A percentile compares a stretch with the other conserved stretches of the same genome.
Conservation (phyloP, 2,888 invertebrate species). For the Lagria hirta region DNA sequence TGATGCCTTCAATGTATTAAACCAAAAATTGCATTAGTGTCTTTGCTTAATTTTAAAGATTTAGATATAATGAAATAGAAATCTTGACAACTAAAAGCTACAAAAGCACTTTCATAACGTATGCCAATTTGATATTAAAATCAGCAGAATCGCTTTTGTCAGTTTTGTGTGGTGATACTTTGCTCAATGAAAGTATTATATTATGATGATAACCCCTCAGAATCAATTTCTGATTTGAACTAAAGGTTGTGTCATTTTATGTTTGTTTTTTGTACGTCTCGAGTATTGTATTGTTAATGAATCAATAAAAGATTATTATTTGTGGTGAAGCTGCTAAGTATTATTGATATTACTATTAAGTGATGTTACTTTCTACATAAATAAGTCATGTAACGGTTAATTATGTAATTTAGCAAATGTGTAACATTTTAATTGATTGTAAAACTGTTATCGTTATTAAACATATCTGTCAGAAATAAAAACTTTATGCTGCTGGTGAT, state of each 20-base stretch:
- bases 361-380: slow-evolving; percentile 14
- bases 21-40: slow-evolving; percentile 15
- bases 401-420: slow-evolving; percentile 23
- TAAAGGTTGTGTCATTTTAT: not conserved
- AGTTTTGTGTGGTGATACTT: slow-evolving; percentile 9
- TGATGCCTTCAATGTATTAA: slow-evolving; percentile 23
- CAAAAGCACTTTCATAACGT: slow-evolving; percentile 14
- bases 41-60: slow-evolving; percentile 14
- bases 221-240: not conserved
- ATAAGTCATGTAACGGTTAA: slow-evolving; percentile 16
- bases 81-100: slow-evolving; percentile 8
- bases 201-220: slow-evolving; percentile 15
- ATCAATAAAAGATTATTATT: not conserved
- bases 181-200: slow-evolving; percentile 25
- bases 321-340: slow-evolving; percentile 2
- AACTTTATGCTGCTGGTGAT: slow-evolving; percentile 26
- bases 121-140: slow-evolving; percentile 11
- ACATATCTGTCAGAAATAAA: slow-evolving; percentile 36
- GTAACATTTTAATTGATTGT: slow-evolving; percentile 27
- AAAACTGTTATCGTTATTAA: slow-evolving; percentile 34
- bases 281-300: not conserved
- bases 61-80: no score
- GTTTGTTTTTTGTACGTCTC: slow-evolving; percentile 4
- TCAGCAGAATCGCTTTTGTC: slow-evolving; percentile 9
- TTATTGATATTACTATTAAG: slow-evolving; percentile 8